A percentile compares a stretch with the other conserved stretches of the same genome.
phyloP scores from a whole-genome alignment of 2,888 invertebrate genomes.

The Euzophera pinguis region DNA sequence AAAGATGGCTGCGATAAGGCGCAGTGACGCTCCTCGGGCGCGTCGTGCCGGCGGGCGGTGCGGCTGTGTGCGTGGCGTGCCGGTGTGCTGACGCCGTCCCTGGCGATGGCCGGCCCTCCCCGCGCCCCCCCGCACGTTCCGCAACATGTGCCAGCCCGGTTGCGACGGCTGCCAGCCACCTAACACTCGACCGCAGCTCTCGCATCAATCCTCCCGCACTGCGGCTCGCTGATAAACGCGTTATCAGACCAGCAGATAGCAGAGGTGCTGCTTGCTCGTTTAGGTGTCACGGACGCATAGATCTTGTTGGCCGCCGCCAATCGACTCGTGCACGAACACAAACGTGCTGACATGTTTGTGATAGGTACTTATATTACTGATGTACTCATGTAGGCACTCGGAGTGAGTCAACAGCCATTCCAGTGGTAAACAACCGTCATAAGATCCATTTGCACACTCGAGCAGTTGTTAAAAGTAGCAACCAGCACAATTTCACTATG shows the following conservation, averaged over 20 bases:
- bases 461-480: constrained; percentile 17
- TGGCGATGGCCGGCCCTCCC: constrained; percentile 43
- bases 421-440: constrained; percentile 36
- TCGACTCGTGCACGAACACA: constrained; percentile 49
- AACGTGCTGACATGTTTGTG: constrained; percentile 55
- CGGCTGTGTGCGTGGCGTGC: constrained; percentile 63
- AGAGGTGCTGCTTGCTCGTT: constrained; percentile 74
- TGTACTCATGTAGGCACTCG: no score
- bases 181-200: constrained; percentile 52
- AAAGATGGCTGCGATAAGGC: constrained; percentile 78
- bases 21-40: constrained; percentile 71
- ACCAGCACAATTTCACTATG: not conserved
- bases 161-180: constrained; percentile 42
- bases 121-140: constrained; percentile 54
- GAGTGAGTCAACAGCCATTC: constrained; percentile 49
- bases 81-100: constrained; percentile 61
- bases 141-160: constrained; percentile 63
- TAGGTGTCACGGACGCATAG: constrained; percentile 72
- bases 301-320: constrained; percentile 39
- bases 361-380: constrained; percentile 33
- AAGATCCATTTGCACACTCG: constrained; percentile 27
- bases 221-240: constrained; percentile 66
- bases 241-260: constrained; percentile 76
- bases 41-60: constrained; percentile 49
- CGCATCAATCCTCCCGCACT: constrained; percentile 55